Percentiles rank a stretch among this genome's conserved stretches.
phyloP scores from a whole-genome alignment of 2,888 invertebrate genomes.

The Nephrocerus scutellatus region DNA sequence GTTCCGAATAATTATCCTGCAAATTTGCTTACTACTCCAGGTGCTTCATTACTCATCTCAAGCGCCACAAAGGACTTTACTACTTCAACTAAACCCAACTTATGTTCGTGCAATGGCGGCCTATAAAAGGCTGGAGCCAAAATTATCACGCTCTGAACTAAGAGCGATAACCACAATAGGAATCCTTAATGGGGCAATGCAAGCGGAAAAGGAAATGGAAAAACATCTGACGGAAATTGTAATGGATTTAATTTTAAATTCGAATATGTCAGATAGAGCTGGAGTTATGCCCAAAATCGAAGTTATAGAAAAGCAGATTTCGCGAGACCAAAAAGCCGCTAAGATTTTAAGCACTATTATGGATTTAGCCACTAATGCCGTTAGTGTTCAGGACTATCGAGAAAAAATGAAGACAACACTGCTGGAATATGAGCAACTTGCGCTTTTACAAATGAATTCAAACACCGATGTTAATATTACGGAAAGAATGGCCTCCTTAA shows the following conservation, averaged over 20 bases:
- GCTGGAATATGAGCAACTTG: conserved; percentile 16
- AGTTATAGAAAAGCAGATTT: conserved; percentile 37
- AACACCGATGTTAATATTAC: too few relatives aligned
- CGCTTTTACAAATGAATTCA: too few relatives aligned
- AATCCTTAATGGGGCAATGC: conserved; percentile 39
- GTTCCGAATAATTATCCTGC: too few relatives aligned
- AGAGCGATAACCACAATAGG: conserved; percentile 38
- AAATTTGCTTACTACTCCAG: too few relatives aligned
- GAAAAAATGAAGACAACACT: conserved; percentile 26
- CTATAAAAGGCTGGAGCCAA: conserved; percentile 36
- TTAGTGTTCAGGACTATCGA: conserved; percentile 30
- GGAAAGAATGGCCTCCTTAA: conserved; percentile 28
- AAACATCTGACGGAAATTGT: conserved; percentile 33
- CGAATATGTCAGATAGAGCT: conserved; percentile 25
- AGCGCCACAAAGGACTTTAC: conserved; percentile 20
- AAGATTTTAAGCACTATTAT: conserved; percentile 37
- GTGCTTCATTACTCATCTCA: too few relatives aligned
- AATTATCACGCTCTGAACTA: conserved; percentile 34
- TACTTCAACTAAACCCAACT: conserved; percentile 32
- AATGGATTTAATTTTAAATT: conserved; percentile 34
- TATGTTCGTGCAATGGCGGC: conserved; percentile 36
- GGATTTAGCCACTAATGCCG: conserved; percentile 33
- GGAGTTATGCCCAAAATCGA: conserved; percentile 32
- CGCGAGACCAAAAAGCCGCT: conserved; percentile 38
- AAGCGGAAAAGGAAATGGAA: conserved; percentile 40